Evolutionary conservation across 1,140 invertebrate genomes (phyloP).

Genomic region (Aethina tumida): DNA sequence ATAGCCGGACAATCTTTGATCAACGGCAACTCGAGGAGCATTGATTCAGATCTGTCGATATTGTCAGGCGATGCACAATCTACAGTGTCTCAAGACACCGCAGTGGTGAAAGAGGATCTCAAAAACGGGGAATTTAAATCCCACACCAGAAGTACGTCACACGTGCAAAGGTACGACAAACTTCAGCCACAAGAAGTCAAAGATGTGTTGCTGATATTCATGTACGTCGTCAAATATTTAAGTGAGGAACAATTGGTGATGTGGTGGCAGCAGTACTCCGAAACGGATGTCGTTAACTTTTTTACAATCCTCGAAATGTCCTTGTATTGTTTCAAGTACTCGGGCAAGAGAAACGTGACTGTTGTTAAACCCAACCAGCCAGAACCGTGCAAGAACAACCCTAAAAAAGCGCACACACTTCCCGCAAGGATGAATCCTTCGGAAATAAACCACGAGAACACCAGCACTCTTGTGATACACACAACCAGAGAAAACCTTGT

Average conservation of each 20-base stretch:
- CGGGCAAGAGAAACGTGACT: slow-evolving; percentile 60
- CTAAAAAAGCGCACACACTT: slow-evolving; percentile 59
- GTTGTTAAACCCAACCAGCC: slow-evolving; percentile 33
- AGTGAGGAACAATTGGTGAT: slow-evolving; percentile 78
- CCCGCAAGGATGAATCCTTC: slow-evolving; percentile 70
- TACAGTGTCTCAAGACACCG: slow-evolving; percentile 50
- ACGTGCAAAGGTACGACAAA: slow-evolving; percentile 58
- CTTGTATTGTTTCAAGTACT: slow-evolving; percentile 80
- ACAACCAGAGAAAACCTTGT: slow-evolving; percentile 46
- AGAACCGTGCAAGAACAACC: slow-evolving; percentile 42
- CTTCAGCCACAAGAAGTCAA: slow-evolving; percentile 66
- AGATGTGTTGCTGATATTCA: slow-evolving; percentile 81
- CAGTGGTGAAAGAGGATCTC: slow-evolving; percentile 40
- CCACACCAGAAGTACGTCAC: slow-evolving; percentile 42
- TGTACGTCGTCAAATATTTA: slow-evolving; percentile 85
- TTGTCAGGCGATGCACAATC: slow-evolving; percentile 49
- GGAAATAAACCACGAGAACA: slow-evolving; percentile 43
- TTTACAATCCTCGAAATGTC: slow-evolving; percentile 74
- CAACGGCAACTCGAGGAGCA: slow-evolving; percentile 46
- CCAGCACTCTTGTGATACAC: slow-evolving; percentile 44
- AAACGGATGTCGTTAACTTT: slow-evolving; percentile 65
- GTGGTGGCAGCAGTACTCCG: slow-evolving; percentile 80
- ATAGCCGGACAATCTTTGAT: slow-evolving; percentile 59
- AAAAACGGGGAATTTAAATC: slow-evolving; percentile 27
- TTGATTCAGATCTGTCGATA: slow-evolving; percentile 51